These are phyloP conservation scores for Acanthiza pusilla DNA, from an alignment of 2,797 vertebrate species.

Conservation along the genomic window DNA sequence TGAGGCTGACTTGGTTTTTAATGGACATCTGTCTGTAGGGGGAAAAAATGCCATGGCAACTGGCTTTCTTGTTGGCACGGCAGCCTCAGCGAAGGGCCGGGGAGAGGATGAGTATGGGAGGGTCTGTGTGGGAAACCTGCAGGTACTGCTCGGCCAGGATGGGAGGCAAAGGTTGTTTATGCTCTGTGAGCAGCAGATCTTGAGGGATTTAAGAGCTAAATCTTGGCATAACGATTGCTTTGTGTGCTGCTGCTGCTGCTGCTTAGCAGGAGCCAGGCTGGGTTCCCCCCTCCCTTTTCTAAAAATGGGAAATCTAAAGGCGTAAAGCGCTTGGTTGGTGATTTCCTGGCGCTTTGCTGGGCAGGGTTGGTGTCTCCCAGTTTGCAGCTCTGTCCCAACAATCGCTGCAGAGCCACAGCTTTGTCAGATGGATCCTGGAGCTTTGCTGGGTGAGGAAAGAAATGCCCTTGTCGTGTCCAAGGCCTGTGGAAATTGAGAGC, in stretches of 20 bases:
- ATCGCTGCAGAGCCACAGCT: background rate
- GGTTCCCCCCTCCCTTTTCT: background rate
- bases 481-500: background rate
- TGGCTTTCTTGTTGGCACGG: conserved; percentile 48
- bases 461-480: background rate
- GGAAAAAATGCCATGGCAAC: conserved; percentile 63
- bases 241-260: conserved; percentile 27
- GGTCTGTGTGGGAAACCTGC: background rate
- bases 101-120: conserved; percentile 13
- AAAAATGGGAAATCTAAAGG: background rate
- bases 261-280: background rate
- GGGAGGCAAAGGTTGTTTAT: conserved; percentile 50
- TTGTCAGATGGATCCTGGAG: background rate
- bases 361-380: background rate
- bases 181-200: conserved; percentile 39
- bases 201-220: conserved; percentile 58
- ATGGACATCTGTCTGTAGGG: conserved; percentile 67
- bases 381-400: background rate
- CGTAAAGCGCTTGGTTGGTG: rapidly evolving
- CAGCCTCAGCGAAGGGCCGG: background rate
- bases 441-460: background rate
- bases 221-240: conserved; percentile 57
- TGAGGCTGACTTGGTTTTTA: conserved; percentile 66
- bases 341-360: background rate
- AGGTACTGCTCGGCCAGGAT: background rate